These are phyloP conservation scores for Plutomurus gul DNA, from an alignment of 1,140 invertebrate species.

Conservation along the genomic window DNA sequence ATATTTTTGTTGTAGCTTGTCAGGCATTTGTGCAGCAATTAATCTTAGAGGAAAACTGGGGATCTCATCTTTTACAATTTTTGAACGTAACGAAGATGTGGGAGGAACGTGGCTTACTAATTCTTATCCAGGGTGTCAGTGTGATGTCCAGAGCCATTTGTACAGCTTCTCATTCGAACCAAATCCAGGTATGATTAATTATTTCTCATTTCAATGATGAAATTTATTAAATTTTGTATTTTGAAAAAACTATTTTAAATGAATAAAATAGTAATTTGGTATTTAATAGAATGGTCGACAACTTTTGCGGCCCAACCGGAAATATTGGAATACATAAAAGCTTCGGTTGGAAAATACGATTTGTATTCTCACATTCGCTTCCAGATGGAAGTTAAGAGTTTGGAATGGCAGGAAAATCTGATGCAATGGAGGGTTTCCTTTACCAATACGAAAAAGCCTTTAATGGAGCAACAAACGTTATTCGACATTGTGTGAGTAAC, in stretches of 20 bases:
- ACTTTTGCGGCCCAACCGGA: conserved; percentile 35
- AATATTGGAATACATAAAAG: conserved; percentile 38
- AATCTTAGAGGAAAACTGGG: conserved; percentile 41
- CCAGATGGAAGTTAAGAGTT: conserved; percentile 20
- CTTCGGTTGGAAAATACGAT: conserved; percentile 30
- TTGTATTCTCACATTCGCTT: conserved; percentile 36
- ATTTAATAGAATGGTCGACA: conserved; percentile 36
- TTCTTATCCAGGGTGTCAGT: conserved; percentile 44
- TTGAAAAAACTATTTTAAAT: not conserved
- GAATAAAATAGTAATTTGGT: not conserved
- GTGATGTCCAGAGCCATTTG: conserved; percentile 38
- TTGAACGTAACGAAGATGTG: conserved; percentile 37
- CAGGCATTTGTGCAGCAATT: conserved; percentile 43
- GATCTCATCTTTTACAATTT: conserved; percentile 35
- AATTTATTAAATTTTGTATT: not conserved
- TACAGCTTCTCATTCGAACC: conserved; percentile 49
- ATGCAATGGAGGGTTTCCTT: conserved; percentile 31
- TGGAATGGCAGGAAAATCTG: conserved; percentile 28
- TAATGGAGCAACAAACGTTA: not conserved
- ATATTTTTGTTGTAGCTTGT: conserved; percentile 31
- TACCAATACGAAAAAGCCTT: not conserved
- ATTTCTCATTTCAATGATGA: not conserved
- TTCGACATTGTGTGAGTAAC: not conserved
- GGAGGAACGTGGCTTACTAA: conserved; percentile 45
- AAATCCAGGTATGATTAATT: conserved; percentile 40